Conservation (phyloP, 2,888 invertebrate genomes). For the Lacanobia oleracea region DNA sequence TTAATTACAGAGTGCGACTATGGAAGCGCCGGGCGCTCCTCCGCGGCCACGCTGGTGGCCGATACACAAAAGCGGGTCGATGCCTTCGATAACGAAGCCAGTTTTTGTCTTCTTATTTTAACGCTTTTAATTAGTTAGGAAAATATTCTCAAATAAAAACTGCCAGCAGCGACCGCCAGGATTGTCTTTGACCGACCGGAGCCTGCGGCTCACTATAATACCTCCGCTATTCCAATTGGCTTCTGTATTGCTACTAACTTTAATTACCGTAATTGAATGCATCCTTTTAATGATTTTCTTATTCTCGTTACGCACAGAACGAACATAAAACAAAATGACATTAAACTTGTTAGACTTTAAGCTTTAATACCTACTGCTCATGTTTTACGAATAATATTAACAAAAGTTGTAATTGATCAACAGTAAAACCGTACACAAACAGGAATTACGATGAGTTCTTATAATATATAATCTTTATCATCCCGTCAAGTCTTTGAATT, state of each 20-base stretch:
- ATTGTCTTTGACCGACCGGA: constrained; percentile 83
- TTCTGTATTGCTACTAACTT: constrained; percentile 84
- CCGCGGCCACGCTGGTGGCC: constrained; percentile 82
- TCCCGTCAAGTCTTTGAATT: constrained; percentile 6
- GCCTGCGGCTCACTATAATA: constrained; percentile 83
- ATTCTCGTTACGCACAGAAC: constrained; percentile 66
- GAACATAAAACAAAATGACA: constrained; percentile 65
- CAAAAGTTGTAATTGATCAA: constrained; percentile 36
- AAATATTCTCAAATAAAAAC: constrained; percentile 90
- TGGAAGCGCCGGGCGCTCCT: constrained; percentile 78
- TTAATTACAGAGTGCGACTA: constrained; percentile 87
- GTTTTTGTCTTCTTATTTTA: constrained; percentile 89
- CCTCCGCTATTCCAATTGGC: constrained; percentile 83
- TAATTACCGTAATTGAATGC: constrained; percentile 81
- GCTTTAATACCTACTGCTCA: constrained; percentile 26
- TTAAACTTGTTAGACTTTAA: constrained; percentile 56
- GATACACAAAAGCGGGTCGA: constrained; percentile 89
- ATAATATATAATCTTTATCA: constrained; percentile 12
- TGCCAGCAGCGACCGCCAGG: constrained; percentile 81
- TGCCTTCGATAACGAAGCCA: constrained; percentile 89
- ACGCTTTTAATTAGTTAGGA: constrained; percentile 91
- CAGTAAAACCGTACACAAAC: constrained; percentile 35
- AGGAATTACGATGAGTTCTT: constrained; percentile 18
- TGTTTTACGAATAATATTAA: constrained; percentile 35
- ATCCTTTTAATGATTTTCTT: constrained; percentile 78